Evolutionary conservation across 2,113 vertebrate genomes (phyloP), one percentile per base, ranked within the genome.

Genomic region (Chionodraco myersi): DNA sequence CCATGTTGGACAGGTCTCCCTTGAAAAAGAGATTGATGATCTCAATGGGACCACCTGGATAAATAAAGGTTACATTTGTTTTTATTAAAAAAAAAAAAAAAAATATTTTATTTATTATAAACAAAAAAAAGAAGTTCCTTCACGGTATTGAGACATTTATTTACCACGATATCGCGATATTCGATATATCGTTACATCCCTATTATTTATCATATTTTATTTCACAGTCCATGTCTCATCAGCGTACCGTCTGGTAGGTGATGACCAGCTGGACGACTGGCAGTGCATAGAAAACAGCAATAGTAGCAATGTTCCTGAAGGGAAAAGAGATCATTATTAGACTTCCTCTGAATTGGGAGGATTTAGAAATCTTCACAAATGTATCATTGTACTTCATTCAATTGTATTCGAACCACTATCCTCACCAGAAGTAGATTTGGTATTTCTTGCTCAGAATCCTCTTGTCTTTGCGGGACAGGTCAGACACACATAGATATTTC

Each of bases 371-470:
- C n/a, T 44, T 12, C 3, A 30, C 30, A 30, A 30, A 4, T 30
- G 30, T 30, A 30, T 30, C 30, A 30, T 30, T 30, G 30, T 30
- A 30, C 30, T 30, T 30, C 30, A 30, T 30, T 30, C 3, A 64
- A 5, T 18, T 13, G 1, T 41, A 14, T 60, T 58, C 4, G 21
- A 34, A 15, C 11, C 9, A 7, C 45, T 6, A 21, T 72, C n/a
- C 97, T 97, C 90, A 99, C 98, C 98, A 99, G 93, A 99, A 99
- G 90, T 99, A 99, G 91, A 99, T 99, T 94, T 98, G 97, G 88
- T 99, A 99, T 89, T 99, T 99, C 89, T 99, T 99, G 80, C 96
- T 95, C 83, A 99, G 95, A 67, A 99, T 83, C 2, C 98, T 96
- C 74, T 98, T 99, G 91, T 99, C 97, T 92, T 99, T 99, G 65